Percentiles rank a stretch among this genome's conserved stretches.
Evolutionary conservation across 30 jellyfish, hydroid and myxozoan genomes (phyloP).

Genomic region (Aurelia aurita complex sp. Pacific): DNA sequence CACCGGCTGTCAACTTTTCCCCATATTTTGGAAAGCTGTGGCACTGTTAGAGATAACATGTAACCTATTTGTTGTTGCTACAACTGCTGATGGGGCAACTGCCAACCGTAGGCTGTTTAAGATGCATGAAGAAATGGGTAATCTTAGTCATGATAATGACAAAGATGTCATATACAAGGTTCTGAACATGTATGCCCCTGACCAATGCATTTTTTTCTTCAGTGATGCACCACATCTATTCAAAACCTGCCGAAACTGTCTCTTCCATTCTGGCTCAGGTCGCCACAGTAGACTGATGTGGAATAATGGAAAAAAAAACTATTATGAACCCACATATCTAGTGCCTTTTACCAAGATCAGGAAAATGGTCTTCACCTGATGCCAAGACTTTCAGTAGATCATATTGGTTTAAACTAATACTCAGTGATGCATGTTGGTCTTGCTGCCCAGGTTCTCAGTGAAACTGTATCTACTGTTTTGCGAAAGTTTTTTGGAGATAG

Average conservation of each 20-base stretch:
- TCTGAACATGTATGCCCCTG: conserved; percentile 28
- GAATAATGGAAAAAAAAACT: conserved; percentile 7
- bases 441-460: conserved; percentile 35
- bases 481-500: conserved; percentile 1
- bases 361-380: conserved; percentile 14
- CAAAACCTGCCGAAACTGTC: conserved; percentile 34
- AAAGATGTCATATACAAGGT: neutral
- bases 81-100: conserved; percentile 76
- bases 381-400: conserved; percentile 44
- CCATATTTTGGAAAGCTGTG: conserved; percentile 40
- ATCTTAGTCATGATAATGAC: too few species aligned
- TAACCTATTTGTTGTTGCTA: conserved; percentile 52
- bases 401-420: conserved; percentile 13
- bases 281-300: conserved; percentile 11
- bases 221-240: conserved; percentile 68
- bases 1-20: too few species aligned
- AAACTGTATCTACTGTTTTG: conserved; percentile 4
- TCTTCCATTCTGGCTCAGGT: conserved; percentile 42
- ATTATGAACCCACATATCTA: conserved; percentile 2
- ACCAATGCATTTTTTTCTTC: conserved; percentile 30
- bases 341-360: neutral
- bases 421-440: conserved; percentile 42
- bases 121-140: conserved; percentile 7
- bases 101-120: conserved; percentile 35
- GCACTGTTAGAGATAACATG: conserved; percentile 7